phyloP scores from a whole-genome alignment of 1,140 invertebrate genomes.

The Argopecten irradians region DNA sequence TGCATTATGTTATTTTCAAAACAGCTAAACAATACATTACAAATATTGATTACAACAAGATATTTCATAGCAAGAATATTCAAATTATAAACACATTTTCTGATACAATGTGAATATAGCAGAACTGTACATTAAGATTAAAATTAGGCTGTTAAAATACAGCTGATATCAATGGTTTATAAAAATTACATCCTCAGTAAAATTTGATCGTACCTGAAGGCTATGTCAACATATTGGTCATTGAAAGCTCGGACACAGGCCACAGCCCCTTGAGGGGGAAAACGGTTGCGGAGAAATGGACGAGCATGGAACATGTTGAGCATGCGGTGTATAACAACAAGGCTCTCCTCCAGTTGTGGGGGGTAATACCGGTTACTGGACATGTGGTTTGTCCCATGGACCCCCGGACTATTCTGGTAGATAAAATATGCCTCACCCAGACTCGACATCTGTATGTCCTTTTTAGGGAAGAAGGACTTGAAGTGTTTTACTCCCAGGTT shows the following conservation, averaged over 20 bases:
- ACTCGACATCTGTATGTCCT: conserved; percentile 29
- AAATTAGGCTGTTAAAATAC: too few relatives aligned
- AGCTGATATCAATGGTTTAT: too few relatives aligned
- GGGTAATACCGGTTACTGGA: conserved; percentile 72
- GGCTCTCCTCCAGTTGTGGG: conserved; percentile 55
- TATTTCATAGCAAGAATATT: too few relatives aligned
- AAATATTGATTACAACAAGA: too few relatives aligned
- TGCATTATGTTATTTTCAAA: too few relatives aligned
- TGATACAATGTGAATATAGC: too few relatives aligned
- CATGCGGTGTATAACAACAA: conserved; percentile 62
- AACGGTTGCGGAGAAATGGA: conserved; percentile 73
- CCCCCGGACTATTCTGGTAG: conserved; percentile 42
- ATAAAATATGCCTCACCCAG: conserved; percentile 63
- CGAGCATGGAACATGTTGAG: conserved; percentile 74
- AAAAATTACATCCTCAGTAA: background rate
- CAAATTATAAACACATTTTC: background rate
- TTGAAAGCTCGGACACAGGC: conserved; percentile 71
- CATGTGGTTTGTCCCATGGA: conserved; percentile 29
- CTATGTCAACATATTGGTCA: conserved; percentile 73
- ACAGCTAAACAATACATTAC: too few relatives aligned
- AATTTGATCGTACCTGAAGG: conserved; percentile 73
- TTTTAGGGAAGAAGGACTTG: conserved; percentile 62
- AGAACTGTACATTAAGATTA: too few relatives aligned
- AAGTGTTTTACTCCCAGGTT: conserved; percentile 68
- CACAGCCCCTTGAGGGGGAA: conserved; percentile 73